Base-by-base conservation (phyloP, 2,113 vertebrate species). In the Phalacrocorax carbo region DNA sequence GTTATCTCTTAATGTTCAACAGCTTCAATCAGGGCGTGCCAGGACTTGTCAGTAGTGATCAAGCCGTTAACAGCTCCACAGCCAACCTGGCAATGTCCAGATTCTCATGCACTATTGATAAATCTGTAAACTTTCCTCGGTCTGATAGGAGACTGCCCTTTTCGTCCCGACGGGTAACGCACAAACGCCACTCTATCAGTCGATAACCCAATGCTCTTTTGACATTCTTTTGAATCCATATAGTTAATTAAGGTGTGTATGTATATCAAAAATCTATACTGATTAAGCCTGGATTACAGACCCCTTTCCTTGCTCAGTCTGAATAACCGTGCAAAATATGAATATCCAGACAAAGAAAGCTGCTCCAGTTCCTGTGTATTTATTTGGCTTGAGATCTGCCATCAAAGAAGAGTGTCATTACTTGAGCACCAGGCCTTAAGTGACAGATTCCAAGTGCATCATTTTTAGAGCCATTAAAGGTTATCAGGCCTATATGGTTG, bases 381-480 rank as follows among this genome's bases (percentile, higher is more conserved):
- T 97, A 75, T 97, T 93, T 96, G 94, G 49, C 78, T 91, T 82
- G 92, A 97, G 95, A 93, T 87, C 71, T 91, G 72, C 40, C 92
- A 68, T 96, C 89, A 87, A 95, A 97, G 91, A 78, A 97, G 85
- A 93, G 87, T 94, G 40, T 91, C 94, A 95, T 95, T 98, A 91
- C 93, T 85, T 61, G 86, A 97, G 80, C 75, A 97, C 92, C 91
- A 96, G 64, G 78, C 64, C 86, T 94, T 95, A 97, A 97, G 86
- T 90, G 86, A 97, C 57, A 96, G 80, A 97, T 97, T 97, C 94
- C 95, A 90, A 97, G 92, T 80, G 86, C 84, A 96, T 97, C 94
- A 97, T 96, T 98, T 98, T 97, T 94, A 94, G 94, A 96, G 95
- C 92, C 87, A 97, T 98, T 98, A 98, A 69, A 82, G 94, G 96